Base-by-base conservation (phyloP, 2,113 vertebrate species). In the Leptodactylus fuscus region DNA sequence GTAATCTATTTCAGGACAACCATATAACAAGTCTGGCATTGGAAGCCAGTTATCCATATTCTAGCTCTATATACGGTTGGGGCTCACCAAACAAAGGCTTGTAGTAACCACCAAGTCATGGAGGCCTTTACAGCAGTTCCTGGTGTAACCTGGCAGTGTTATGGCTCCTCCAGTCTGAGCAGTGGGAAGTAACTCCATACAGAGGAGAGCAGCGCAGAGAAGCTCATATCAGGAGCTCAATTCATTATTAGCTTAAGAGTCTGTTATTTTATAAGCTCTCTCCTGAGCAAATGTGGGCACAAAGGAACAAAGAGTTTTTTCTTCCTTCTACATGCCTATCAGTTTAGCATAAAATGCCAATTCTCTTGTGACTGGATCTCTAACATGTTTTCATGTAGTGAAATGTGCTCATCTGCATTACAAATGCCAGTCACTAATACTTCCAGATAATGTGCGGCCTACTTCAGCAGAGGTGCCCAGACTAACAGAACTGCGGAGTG, bases 221-320 rank as follows among this genome's bases (percentile, higher is more conserved):
- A 65, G 60, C 24, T 62, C 27, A 29, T 62, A 29, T 24, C 13
- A 5, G 3, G 24, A 62, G 27, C 62, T 69, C 65, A 69, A 65
- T 9, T 16, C 29, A 69, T 69, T n/a, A n/a, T n/a, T 69, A 69
- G 65, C 65, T 36, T 69, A 20, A 69, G 65, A 69, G 65, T 32
- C 65, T 20, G 16, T 8, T 69, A 69, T 34, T 69, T 69, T 36
- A 69, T 7, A 32, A 69, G 32, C 65, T 34, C 32, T 32, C 9
- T 62, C 65, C 32, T 8, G 65, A 69, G 65, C 65, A 69, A 69
- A 8, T 4, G 5, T 27, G 65, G 62, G 11, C 32, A 67, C 65
- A 69, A 36, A 69, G 65, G 32, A 32, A 69, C 16, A 69, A 36
- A 69, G 65, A 10, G 36, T 36, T 20, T 65, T 1, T 27, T 36